These are phyloP conservation scores for Grammomys surdaster DNA, from an alignment of 2,113 vertebrate species.

Conservation along the genomic window DNA sequence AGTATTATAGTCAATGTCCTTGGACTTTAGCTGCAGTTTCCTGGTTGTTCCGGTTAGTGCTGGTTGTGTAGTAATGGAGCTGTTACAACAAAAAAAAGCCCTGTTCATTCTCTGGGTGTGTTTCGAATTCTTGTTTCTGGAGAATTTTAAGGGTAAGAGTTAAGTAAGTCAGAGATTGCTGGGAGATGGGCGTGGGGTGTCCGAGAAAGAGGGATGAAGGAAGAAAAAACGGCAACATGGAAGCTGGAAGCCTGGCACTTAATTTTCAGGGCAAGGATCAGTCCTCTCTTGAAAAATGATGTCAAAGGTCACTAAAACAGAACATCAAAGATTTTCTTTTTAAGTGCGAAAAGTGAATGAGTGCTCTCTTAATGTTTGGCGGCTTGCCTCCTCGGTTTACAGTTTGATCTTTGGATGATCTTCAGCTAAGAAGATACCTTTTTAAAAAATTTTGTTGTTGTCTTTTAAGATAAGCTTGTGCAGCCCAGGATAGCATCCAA, in stretches of 20 bases:
- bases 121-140: conserved; percentile 36
- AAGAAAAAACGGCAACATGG: neutral
- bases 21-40: neutral
- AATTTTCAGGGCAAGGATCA: neutral
- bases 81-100: neutral
- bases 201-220: neutral
- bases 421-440: neutral
- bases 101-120: neutral
- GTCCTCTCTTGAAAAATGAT: neutral
- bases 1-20: neutral
- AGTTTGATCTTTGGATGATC: conserved; percentile 30
- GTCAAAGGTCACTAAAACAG: neutral
- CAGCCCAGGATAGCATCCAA: neutral
- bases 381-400: neutral
- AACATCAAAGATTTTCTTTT: neutral
- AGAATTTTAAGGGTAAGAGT: neutral
- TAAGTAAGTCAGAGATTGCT: neutral
- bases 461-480: neutral
- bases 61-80: neutral
- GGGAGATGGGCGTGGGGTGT: too few species aligned
- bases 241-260: neutral
- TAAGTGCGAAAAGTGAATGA: neutral
- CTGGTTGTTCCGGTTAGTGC: neutral
- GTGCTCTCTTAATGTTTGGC: neutral
- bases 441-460: neutral